These are phyloP conservation scores for Lithophane ornitopus DNA, from an alignment of 2,888 invertebrate genomes.

Conservation along the genomic window DNA sequence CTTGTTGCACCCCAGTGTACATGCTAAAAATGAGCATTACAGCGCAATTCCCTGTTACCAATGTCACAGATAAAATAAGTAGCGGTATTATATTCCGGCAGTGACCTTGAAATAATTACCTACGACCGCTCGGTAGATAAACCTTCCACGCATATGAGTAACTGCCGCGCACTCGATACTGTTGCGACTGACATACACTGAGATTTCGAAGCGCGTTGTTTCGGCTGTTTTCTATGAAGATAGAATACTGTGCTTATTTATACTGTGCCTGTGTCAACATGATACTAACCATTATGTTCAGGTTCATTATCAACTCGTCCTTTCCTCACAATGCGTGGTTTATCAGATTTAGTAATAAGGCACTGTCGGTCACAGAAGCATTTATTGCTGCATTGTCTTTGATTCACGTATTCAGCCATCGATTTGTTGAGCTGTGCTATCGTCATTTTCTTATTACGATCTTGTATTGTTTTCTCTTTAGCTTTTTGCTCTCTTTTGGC, in stretches of 20 bases:
- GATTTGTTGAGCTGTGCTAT: slow-evolving; percentile 54
- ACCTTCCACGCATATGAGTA: too few relatives aligned
- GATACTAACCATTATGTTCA: slow-evolving; percentile 5
- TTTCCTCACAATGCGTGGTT: slow-evolving; percentile 31
- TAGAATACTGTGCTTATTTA: too few relatives aligned
- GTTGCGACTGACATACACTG: too few relatives aligned
- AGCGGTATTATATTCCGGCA: too few relatives aligned
- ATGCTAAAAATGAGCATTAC: background rate
- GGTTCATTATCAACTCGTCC: slow-evolving; percentile 12
- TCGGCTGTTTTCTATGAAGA: too few relatives aligned
- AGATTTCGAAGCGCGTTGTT: too few relatives aligned
- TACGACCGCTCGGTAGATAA: too few relatives aligned
- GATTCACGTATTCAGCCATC: slow-evolving; percentile 35
- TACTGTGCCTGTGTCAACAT: background rate
- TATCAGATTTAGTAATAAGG: slow-evolving; percentile 41
- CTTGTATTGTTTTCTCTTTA: slow-evolving; percentile 42
- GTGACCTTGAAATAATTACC: too few relatives aligned
- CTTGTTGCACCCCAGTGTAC: background rate
- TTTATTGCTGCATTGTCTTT: slow-evolving; percentile 34
- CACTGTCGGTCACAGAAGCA: slow-evolving; percentile 58
- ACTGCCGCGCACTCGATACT: too few relatives aligned
- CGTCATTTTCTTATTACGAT: slow-evolving; percentile 21
- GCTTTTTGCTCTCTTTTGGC: slow-evolving; percentile 28
- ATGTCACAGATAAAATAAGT: too few relatives aligned
- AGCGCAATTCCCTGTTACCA: background rate